Conservation (phyloP, 2,113 vertebrate species). For the Himantopus leucocephalus region DNA sequence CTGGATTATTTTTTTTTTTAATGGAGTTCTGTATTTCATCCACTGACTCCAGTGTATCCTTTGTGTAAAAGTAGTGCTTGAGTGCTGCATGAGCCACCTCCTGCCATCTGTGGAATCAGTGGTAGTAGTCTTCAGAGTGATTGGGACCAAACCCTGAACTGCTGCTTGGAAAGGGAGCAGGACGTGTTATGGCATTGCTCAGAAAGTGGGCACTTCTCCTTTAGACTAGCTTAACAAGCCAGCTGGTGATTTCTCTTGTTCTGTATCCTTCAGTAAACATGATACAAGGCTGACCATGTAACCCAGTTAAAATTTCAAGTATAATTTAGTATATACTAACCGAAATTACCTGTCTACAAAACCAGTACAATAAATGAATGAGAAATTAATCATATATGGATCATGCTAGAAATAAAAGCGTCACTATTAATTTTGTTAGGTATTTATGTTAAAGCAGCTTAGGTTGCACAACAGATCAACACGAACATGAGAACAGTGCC, state of each 20-base stretch:
- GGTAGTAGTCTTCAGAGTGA: background rate
- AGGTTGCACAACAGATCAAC: background rate
- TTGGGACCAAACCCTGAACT: background rate
- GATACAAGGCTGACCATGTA: background rate
- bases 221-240: background rate
- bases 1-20: background rate
- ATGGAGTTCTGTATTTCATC: background rate
- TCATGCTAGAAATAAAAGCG: background rate
- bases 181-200: accelerated
- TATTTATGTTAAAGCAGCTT: background rate
- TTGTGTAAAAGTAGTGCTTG: background rate
- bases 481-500: background rate
- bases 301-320: background rate
- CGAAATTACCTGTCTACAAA: background rate
- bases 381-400: background rate
- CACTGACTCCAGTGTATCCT: background rate
- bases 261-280: background rate
- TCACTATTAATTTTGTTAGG: background rate
- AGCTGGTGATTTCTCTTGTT: background rate
- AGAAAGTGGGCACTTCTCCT: background rate
- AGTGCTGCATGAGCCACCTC: background rate
- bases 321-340: background rate
- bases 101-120: background rate
- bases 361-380: background rate
- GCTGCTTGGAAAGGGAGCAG: background rate